Percentiles rank a stretch among this genome's conserved stretches.
Evolutionary conservation across 2,113 vertebrate genomes (phyloP).

Genomic region (Acanthochromis polyacanthus): DNA sequence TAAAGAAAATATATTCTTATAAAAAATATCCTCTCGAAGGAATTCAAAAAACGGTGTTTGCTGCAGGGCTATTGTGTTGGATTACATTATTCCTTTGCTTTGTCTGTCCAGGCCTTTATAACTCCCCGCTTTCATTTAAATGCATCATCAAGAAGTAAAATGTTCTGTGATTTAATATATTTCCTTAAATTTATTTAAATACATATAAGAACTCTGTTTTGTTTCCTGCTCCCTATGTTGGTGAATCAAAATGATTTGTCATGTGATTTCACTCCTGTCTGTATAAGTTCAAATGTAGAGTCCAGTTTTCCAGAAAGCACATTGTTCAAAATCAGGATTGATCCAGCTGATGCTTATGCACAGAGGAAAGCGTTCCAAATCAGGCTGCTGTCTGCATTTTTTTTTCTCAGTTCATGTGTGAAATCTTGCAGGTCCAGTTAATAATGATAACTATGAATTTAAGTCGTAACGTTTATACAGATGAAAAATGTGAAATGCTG

Average conservation of each 20-base stretch:
- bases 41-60: background rate
- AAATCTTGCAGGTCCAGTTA: background rate
- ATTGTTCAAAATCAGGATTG: background rate
- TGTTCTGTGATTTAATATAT: background rate
- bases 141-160: background rate
- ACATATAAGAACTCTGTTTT: background rate
- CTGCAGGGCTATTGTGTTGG: background rate
- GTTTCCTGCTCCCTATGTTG: background rate
- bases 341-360: slow-evolving; percentile 19
- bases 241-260: background rate
- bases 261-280: background rate
- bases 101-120: background rate
- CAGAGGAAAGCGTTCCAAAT: background rate
- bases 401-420: too few relatives aligned
- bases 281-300: background rate
- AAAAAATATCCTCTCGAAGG: background rate
- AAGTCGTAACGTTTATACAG: too few relatives aligned
- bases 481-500: background rate
- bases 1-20: background rate
- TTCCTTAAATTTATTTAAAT: slow-evolving; percentile 5
- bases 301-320: slow-evolving; percentile 1
- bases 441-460: too few relatives aligned
- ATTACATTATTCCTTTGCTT: background rate
- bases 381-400: too few relatives aligned
- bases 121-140: slow-evolving; percentile 7